These are phyloP conservation scores for Mohoua ochrocephala DNA, from an alignment of 2,113 vertebrate species.

Conservation along the genomic window DNA sequence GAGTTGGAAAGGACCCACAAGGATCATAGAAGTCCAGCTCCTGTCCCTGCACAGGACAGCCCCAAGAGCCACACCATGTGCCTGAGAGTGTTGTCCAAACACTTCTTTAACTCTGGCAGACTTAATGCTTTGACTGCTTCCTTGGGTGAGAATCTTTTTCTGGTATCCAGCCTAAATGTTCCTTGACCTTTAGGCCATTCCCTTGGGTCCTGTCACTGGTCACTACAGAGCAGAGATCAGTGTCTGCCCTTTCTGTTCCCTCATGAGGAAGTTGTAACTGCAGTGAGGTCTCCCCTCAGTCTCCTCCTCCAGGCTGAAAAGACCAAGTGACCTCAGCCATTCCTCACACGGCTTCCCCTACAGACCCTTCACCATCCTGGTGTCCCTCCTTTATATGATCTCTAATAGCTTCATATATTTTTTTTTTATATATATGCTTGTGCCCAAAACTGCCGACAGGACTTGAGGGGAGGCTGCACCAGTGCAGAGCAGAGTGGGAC, in stretches of 20 bases:
- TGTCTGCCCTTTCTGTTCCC: not conserved
- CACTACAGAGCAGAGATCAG: not conserved
- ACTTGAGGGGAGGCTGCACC: not conserved
- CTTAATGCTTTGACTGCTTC: not conserved
- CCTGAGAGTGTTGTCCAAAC: not conserved
- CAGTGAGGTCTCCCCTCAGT: not conserved
- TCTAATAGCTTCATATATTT: not conserved
- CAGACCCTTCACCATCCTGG: not conserved
- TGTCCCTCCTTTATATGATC: not conserved
- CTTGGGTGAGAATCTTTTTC: not conserved
- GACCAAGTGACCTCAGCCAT: not conserved
- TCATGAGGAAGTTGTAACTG: not conserved
- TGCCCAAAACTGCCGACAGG: not conserved
- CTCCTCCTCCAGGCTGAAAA: not conserved
- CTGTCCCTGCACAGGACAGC: not conserved
- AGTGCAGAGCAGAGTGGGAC: not conserved
- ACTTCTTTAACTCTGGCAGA: not conserved
- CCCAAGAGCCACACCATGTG: not conserved
- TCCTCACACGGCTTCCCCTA: fast-evolving
- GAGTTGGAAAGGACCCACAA: not conserved
- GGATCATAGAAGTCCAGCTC: not conserved
- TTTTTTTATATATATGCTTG: not conserved
- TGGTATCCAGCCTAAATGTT: not conserved
- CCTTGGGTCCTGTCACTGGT: not conserved
- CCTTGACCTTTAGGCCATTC: not conserved